Evolutionary conservation across 1,140 invertebrate genomes (phyloP).

Genomic region (Leptinotarsa texana): DNA sequence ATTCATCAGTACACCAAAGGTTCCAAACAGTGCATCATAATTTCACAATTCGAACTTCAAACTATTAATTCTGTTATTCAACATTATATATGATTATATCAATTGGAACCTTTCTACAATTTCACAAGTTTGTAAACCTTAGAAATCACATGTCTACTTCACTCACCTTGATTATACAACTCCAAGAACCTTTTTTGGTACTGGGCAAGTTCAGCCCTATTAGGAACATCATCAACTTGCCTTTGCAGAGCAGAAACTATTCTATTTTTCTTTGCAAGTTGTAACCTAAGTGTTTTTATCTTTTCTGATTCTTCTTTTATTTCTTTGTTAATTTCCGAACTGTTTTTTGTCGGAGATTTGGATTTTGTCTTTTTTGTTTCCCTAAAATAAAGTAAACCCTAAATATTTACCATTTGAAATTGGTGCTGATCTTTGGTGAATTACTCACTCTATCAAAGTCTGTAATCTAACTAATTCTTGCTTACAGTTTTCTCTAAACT

Average conservation of each 20-base stretch:
- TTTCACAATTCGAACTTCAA: too few species aligned
- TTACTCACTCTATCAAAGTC: constrained; percentile 61
- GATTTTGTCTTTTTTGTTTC: constrained; percentile 57
- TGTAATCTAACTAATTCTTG: constrained; percentile 65
- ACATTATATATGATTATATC: too few species aligned
- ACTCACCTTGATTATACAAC: constrained; percentile 89
- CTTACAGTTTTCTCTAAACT: constrained; percentile 78
- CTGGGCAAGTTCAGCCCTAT: constrained; percentile 88
- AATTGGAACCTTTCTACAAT: too few species aligned
- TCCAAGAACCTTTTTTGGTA: constrained; percentile 95
- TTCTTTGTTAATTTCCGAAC: constrained; percentile 55
- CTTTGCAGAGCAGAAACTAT: constrained; percentile 76
- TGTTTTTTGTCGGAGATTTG: constrained; percentile 55
- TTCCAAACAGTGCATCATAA: too few species aligned
- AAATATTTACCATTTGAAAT: neutral
- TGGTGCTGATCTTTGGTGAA: neutral
- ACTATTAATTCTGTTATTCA: too few species aligned
- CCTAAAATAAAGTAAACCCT: constrained; percentile 43
- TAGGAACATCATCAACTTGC: constrained; percentile 89
- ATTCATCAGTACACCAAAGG: too few species aligned
- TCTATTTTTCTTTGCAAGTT: constrained; percentile 80
- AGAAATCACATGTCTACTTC: neutral
- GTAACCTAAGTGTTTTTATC: constrained; percentile 62
- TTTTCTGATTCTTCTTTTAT: constrained; percentile 66
- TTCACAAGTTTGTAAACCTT: neutral